Evolutionary conservation across 2,888 invertebrate genomes (phyloP).

Genomic region (Morpho achilles): DNA sequence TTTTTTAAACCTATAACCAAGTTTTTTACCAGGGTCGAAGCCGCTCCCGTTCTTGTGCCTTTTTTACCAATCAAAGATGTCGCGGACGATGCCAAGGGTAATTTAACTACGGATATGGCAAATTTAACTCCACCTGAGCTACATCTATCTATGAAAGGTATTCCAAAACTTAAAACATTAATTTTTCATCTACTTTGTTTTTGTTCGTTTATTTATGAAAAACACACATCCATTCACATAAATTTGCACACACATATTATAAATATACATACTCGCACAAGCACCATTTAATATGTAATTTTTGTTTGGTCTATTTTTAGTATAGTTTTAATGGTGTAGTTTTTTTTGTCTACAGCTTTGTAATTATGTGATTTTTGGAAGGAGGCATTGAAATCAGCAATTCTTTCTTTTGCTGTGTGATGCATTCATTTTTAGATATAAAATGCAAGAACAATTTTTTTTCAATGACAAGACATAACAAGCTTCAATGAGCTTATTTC

Average conservation of each 20-base stretch:
- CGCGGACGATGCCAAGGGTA: slow-evolving; percentile 46
- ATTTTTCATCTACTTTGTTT: too few species aligned
- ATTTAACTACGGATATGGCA: slow-evolving; percentile 42
- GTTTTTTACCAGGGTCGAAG: slow-evolving; percentile 37
- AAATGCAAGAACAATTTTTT: slow-evolving; percentile 2
- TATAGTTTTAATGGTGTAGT: too few species aligned
- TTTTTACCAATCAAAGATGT: slow-evolving; percentile 56
- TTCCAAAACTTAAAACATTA: background rate
- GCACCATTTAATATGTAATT: too few species aligned
- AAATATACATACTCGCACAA: too few species aligned
- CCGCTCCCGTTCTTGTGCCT: slow-evolving; percentile 44
- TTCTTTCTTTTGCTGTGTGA: background rate
- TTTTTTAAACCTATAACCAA: background rate
- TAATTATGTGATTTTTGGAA: too few species aligned
- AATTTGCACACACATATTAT: too few species aligned
- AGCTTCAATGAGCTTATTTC: too few species aligned
- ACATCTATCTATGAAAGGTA: slow-evolving; percentile 49
- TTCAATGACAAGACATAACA: too few species aligned
- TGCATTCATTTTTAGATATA: too few species aligned
- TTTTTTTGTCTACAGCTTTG: background rate
- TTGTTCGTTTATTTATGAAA: too few species aligned
- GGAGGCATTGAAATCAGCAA: background rate
- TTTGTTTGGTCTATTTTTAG: background rate
- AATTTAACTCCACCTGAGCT: slow-evolving; percentile 39
- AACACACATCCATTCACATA: too few species aligned